phyloP scores from a whole-genome alignment of 2,888 invertebrate species.

The Amaurobius ferox region DNA sequence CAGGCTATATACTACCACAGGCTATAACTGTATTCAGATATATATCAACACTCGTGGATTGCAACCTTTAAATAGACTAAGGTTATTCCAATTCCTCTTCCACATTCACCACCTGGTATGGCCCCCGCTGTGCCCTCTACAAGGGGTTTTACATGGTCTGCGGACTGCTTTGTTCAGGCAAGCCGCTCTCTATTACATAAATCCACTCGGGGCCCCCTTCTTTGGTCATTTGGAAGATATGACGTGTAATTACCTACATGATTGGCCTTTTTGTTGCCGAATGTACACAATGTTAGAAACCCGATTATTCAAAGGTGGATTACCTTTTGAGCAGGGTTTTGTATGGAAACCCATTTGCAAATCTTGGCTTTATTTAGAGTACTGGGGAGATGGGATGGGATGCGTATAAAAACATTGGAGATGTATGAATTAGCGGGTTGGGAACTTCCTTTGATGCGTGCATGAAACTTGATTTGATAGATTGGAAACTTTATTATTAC shows the following conservation, averaged over 20 bases:
- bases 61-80: slow-evolving; percentile 16
- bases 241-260: slow-evolving; percentile 64
- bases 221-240: slow-evolving; percentile 63
- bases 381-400: no score
- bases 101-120: slow-evolving; percentile 15
- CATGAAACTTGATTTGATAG: no score
- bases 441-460: not conserved
- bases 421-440: not conserved
- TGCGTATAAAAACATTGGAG: not conserved
- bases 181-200: slow-evolving; percentile 48
- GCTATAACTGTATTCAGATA: no score
- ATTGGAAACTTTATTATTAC: no score
- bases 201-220: slow-evolving; percentile 43
- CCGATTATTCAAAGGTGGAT: slow-evolving; percentile 52
- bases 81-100: slow-evolving; percentile 4
- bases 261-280: slow-evolving; percentile 67
- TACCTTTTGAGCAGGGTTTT: slow-evolving; percentile 33
- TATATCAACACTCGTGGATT: no score
- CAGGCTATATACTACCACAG: no score
- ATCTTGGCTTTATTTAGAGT: slow-evolving; percentile 20
- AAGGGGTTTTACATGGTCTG: slow-evolving; percentile 52
- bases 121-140: slow-evolving; percentile 17
- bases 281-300: slow-evolving; percentile 44
- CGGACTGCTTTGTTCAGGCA: slow-evolving; percentile 38
- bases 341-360: not conserved